Conservation (phyloP, 2,113 vertebrate genomes). For the Andinoacara biseriatus region DNA sequence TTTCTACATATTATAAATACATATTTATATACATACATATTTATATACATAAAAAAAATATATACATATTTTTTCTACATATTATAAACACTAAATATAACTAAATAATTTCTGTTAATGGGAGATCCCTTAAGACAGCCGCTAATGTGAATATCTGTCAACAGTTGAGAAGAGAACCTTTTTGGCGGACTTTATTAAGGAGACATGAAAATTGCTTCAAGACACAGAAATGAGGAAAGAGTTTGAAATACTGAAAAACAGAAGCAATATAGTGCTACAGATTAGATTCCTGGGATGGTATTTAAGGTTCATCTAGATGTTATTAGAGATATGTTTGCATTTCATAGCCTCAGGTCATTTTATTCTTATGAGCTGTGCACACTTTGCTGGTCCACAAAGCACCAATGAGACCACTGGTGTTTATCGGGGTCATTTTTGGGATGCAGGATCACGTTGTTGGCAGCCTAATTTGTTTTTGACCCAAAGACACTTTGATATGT, state of each 20-base stretch:
- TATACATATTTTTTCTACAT: no score
- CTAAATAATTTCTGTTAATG: constrained; percentile 12
- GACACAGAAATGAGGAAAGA: constrained; percentile 15
- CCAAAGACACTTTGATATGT: neutral
- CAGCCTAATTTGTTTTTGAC: constrained; percentile 12
- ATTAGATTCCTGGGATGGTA: constrained; percentile 9
- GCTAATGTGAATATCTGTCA: constrained; percentile 42
- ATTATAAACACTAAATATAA: neutral
- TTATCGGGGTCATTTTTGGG: neutral
- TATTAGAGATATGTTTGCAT: constrained; percentile 34
- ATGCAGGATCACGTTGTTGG: neutral
- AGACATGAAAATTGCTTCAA: constrained; percentile 26
- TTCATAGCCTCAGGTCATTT: constrained; percentile 16
- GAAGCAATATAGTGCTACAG: constrained; percentile 19
- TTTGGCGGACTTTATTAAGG: constrained; percentile 26
- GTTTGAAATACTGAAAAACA: constrained; percentile 1
- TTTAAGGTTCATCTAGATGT: constrained; percentile 41
- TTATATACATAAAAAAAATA: no score
- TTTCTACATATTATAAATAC: no score
- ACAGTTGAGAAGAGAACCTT: constrained; percentile 6
- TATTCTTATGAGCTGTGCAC: neutral
- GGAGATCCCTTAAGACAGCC: constrained; percentile 10
- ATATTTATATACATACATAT: no score
- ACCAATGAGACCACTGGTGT: neutral
- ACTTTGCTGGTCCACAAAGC: constrained; percentile 4